Conservation (phyloP, 1,140 invertebrate species). For the Zaprionus vittiger region DNA sequence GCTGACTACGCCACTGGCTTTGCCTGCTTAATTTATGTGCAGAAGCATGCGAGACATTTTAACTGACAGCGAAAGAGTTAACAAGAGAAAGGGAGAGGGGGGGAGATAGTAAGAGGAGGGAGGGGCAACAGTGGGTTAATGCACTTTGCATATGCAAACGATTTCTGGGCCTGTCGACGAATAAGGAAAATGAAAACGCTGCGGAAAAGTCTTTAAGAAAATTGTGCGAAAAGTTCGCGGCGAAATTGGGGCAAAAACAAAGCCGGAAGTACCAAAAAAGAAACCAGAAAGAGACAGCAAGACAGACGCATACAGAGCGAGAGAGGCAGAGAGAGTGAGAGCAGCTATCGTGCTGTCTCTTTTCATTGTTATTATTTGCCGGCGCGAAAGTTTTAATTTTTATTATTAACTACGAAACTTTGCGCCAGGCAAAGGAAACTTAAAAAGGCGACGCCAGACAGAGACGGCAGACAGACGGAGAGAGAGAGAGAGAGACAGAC, state of each 20-base stretch:
- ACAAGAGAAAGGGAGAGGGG: too few species aligned
- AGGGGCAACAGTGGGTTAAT: conserved; percentile 14
- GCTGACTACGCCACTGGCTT: conserved; percentile 65
- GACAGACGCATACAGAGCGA: background rate
- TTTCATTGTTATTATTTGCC: conserved; percentile 79
- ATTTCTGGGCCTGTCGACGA: background rate
- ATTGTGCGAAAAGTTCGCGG: conserved; percentile 25
- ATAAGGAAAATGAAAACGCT: background rate
- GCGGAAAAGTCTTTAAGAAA: conserved; percentile 35
- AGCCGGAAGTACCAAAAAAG: conserved; percentile 10
- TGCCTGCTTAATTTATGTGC: conserved; percentile 75
- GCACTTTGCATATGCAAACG: conserved; percentile 51
- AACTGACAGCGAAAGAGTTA: conserved; percentile 20
- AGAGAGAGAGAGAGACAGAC: conserved; percentile 31
- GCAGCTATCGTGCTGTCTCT: conserved; percentile 45
- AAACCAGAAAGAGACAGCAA: conserved; percentile 7
- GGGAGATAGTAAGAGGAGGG: background rate
- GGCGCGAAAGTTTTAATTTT: conserved; percentile 83
- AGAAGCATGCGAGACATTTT: conserved; percentile 55
- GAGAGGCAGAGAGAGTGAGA: conserved; percentile 1
- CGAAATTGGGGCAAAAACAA: conserved; percentile 52
- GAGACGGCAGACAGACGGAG: conserved; percentile 20
- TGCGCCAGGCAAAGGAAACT: conserved; percentile 68
- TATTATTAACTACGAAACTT: conserved; percentile 83
- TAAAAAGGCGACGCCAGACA: conserved; percentile 75